phyloP scores from a whole-genome alignment of 2,797 vertebrate genomes.

The Siniperca undulata region DNA sequence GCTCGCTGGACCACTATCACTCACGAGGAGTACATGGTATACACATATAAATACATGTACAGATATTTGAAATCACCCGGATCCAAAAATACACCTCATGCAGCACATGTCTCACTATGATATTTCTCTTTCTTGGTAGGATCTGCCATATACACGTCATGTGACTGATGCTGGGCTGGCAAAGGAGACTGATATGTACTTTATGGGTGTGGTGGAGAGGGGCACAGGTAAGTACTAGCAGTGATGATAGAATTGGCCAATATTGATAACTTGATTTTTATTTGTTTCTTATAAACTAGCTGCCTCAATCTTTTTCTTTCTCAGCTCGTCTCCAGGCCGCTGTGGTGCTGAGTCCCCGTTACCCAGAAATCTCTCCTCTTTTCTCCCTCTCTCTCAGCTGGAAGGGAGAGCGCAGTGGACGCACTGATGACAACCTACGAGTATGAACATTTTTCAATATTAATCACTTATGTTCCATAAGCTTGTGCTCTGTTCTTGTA shows the following conservation, averaged over 20 bases:
- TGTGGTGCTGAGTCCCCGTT: slow-evolving; percentile 93
- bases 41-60: slow-evolving; percentile 12
- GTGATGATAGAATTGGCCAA: neutral
- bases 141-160: slow-evolving; percentile 90
- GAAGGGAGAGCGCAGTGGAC: slow-evolving; percentile 94
- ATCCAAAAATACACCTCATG: neutral
- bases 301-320: neutral
- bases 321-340: slow-evolving; percentile 93
- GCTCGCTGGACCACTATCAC: slow-evolving; percentile 91
- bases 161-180: slow-evolving; percentile 91
- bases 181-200: slow-evolving; percentile 93
- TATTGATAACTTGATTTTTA: neutral
- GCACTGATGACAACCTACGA: slow-evolving; percentile 94
- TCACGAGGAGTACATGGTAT: slow-evolving; percentile 91
- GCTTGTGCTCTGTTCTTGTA: neutral
- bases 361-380: slow-evolving; percentile 91
- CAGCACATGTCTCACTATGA: neutral
- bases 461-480: neutral
- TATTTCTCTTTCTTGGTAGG: slow-evolving; percentile 73
- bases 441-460: slow-evolving; percentile 76
- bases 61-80: neutral
- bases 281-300: neutral
- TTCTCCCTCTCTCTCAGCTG: slow-evolving; percentile 95
- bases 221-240: slow-evolving; percentile 89
- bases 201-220: slow-evolving; percentile 92